Conservation (phyloP, 1,140 invertebrate genomes). For the Eupeodes corollae region DNA sequence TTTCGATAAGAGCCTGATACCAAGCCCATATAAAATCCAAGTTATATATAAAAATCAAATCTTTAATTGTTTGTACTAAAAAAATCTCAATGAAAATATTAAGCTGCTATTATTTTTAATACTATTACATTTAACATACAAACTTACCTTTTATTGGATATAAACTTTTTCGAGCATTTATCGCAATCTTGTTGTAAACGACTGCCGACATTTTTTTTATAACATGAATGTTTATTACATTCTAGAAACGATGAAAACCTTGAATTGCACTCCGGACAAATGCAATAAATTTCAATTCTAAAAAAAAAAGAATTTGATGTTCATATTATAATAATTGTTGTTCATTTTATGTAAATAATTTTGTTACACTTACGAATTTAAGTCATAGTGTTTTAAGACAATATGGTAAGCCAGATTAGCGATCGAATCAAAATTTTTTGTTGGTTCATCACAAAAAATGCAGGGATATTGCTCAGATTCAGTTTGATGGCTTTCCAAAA, state of each 20-base stretch:
- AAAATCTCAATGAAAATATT: too few relatives aligned
- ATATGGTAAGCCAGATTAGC: slow-evolving; percentile 19
- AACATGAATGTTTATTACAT: slow-evolving; percentile 32
- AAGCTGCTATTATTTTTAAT: too few relatives aligned
- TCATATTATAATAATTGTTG: background rate
- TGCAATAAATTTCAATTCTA: slow-evolving; percentile 27
- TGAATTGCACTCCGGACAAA: slow-evolving; percentile 24
- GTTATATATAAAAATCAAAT: too few relatives aligned
- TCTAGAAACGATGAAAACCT: slow-evolving; percentile 26
- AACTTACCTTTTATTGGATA: slow-evolving; percentile 26
- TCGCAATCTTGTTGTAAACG: slow-evolving; percentile 18
- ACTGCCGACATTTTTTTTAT: slow-evolving; percentile 20
- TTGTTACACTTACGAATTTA: slow-evolving; percentile 16
- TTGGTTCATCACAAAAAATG: slow-evolving; percentile 14
- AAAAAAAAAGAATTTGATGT: background rate
- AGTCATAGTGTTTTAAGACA: slow-evolving; percentile 21
- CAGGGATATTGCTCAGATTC: slow-evolving; percentile 12
- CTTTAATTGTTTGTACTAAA: too few relatives aligned
- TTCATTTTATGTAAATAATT: background rate
- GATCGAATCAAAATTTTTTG: slow-evolving; percentile 8
- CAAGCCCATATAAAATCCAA: too few relatives aligned
- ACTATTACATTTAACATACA: too few relatives aligned
- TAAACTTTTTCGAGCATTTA: slow-evolving; percentile 25
- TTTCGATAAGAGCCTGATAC: too few relatives aligned
- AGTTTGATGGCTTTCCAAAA: slow-evolving; percentile 7